Conservation (phyloP, 2,113 vertebrate species). For the Pygoscelis antarcticus region DNA sequence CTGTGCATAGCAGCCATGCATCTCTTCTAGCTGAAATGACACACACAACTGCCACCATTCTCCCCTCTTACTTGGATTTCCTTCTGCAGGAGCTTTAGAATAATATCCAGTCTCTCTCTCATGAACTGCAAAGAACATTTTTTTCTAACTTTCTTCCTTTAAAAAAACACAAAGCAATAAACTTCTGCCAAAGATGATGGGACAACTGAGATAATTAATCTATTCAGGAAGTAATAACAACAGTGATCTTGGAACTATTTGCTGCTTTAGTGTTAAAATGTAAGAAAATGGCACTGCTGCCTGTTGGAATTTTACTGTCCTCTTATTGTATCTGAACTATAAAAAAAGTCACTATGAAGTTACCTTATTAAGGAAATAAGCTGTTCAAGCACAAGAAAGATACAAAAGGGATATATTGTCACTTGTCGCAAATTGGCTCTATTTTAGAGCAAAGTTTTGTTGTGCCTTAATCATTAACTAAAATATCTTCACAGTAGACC, state of each 20-base stretch:
- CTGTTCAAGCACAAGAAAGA: neutral
- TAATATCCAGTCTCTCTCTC: neutral
- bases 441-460: neutral
- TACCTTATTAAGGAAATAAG: conserved; percentile 35
- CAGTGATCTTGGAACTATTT: conserved; percentile 19
- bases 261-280: conserved; percentile 40
- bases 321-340: neutral
- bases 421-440: neutral
- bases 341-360: neutral
- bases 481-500: neutral
- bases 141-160: neutral
- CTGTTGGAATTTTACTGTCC: conserved; percentile 61
- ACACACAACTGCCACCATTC: neutral
- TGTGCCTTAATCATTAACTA: neutral
- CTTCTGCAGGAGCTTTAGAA: neutral
- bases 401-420: neutral
- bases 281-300: conserved; percentile 30
- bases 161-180: neutral
- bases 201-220: conserved; percentile 50
- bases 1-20: neutral
- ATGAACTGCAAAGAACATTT: neutral
- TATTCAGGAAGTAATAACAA: conserved; percentile 57
- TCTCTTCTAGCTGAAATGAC: neutral
- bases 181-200: conserved; percentile 10
- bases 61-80: conserved; percentile 36